Percentiles rank a stretch among this genome's conserved stretches.
phyloP scores from a whole-genome alignment of 2,888 invertebrate species.

The Eupithecia centaureata region DNA sequence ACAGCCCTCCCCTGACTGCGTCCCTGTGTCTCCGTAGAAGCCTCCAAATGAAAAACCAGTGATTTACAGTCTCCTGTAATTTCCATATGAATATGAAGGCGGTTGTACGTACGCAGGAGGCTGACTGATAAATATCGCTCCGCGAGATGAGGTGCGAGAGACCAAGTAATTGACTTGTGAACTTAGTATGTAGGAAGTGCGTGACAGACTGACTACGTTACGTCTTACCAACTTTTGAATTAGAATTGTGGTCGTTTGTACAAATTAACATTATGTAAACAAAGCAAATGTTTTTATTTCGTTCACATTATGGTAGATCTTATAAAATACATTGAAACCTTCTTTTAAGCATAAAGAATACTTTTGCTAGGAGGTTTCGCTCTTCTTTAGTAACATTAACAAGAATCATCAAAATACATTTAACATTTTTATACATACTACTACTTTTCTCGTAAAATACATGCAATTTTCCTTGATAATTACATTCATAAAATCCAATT shows the following conservation, averaged over 20 bases:
- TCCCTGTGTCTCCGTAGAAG: conserved; percentile 32
- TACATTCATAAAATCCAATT: conserved; percentile 6
- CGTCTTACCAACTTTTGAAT: not conserved
- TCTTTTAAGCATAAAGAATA: too few species aligned
- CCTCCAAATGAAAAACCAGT: conserved; percentile 63
- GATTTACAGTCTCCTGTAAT: conserved; percentile 65
- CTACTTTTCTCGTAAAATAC: not conserved
- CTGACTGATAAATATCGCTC: conserved; percentile 28
- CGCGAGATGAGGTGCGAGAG: conserved; percentile 1
- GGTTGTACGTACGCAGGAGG: conserved; percentile 7
- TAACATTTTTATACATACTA: too few species aligned
- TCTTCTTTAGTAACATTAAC: too few species aligned
- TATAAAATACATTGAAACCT: too few species aligned
- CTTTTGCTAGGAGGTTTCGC: too few species aligned
- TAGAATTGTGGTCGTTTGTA: not conserved
- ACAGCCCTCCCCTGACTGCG: conserved; percentile 9
- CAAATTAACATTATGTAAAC: too few species aligned
- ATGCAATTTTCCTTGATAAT: not conserved
- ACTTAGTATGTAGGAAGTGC: not conserved
- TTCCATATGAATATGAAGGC: conserved; percentile 57
- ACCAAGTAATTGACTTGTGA: conserved; percentile 4
- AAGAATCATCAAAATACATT: too few species aligned
- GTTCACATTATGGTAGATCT: too few species aligned
- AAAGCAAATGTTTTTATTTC: too few species aligned
- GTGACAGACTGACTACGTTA: not conserved